Percentiles rank a stretch among this genome's conserved stretches.
phyloP scores from a whole-genome alignment of 1,140 invertebrate genomes.

The Rhagoletis zephyria region DNA sequence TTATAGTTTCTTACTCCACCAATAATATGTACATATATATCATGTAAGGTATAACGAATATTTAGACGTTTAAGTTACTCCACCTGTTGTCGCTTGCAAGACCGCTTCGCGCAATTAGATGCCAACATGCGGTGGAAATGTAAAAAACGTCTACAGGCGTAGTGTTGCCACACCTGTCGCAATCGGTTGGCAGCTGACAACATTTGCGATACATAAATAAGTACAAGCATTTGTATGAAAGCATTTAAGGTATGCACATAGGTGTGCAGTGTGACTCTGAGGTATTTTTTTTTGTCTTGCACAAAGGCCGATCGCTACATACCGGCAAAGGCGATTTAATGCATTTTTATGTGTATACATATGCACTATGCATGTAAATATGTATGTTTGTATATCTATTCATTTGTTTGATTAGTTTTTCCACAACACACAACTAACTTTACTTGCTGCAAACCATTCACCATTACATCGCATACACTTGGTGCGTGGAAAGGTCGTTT shows the following conservation, averaged over 20 bases:
- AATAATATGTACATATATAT: too few relatives aligned
- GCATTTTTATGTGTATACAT: not conserved
- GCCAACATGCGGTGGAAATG: slow-evolving; percentile 43
- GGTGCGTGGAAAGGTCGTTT: slow-evolving; percentile 32
- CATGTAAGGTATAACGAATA: not conserved
- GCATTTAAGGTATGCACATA: too few relatives aligned
- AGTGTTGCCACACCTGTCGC: slow-evolving; percentile 41
- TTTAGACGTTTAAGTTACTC: not conserved
- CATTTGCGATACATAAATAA: not conserved
- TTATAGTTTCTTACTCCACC: too few relatives aligned
- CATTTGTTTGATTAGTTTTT: not conserved
- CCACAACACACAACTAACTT: too few relatives aligned
- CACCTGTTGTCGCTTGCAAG: slow-evolving; percentile 1
- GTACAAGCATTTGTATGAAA: not conserved
- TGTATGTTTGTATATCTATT: not conserved
- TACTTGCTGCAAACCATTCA: slow-evolving; percentile 1
- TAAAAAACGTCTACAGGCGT: slow-evolving; percentile 4
- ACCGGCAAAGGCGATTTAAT: not conserved
- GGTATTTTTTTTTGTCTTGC: not conserved
- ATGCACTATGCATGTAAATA: not conserved
- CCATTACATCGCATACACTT: not conserved
- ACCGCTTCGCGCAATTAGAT: slow-evolving; percentile 33
- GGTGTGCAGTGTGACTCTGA: too few relatives aligned
- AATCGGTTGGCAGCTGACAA: not conserved
- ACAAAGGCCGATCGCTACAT: not conserved